Evolutionary conservation across 2,888 invertebrate species (phyloP), one percentile per base, ranked within the genome.

Genomic region (Sipha maydis): DNA sequence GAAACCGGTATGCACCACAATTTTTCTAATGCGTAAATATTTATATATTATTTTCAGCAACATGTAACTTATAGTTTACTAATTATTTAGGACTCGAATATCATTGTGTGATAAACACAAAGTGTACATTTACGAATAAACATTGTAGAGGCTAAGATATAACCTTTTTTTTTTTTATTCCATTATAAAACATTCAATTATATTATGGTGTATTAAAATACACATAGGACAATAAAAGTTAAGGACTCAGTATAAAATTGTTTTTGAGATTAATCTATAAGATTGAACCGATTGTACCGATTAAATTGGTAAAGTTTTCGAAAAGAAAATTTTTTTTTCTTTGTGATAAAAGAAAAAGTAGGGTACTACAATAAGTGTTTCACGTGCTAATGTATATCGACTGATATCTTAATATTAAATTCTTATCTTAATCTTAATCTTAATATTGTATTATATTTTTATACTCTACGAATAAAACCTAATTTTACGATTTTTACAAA

Each of bases 181-280:
- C 25, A 61, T 5, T 4, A 3, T 7, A 0, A 61, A 48, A 21
- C 61, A 21, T 61, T 61, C 61, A 61, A 61, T 61, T 61, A 56
- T 41, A 41, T 56, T 19, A 7, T 25, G 25, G 61, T 61, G 61
- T 25, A 9, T 21, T 21, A 21, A 61, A 21, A 8, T 61, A 61
- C 25, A 7, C 8, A 21, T 61, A 21, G 61, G 5, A 25, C 0
- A 21, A 61, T 48, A 61, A 61, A 61, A 61, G 25, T 61, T 61
- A 61, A 21, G 61, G 21, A 25, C 25, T 0, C 61, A 0, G 25
- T 21, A 61, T 3, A 5, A 7, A 21, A 21, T 61, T 48, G 21
- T n/a, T 83, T 83, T 73, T n/a, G n/a, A 83, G 25, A 71, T 83
- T 54, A 73, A 73, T 83, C 34, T 73, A 1, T 54, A 54, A 83